These are phyloP conservation scores for Speoplatyrhinus poulsoni DNA, from an alignment of 2,113 vertebrate genomes.

Conservation along the genomic window DNA sequence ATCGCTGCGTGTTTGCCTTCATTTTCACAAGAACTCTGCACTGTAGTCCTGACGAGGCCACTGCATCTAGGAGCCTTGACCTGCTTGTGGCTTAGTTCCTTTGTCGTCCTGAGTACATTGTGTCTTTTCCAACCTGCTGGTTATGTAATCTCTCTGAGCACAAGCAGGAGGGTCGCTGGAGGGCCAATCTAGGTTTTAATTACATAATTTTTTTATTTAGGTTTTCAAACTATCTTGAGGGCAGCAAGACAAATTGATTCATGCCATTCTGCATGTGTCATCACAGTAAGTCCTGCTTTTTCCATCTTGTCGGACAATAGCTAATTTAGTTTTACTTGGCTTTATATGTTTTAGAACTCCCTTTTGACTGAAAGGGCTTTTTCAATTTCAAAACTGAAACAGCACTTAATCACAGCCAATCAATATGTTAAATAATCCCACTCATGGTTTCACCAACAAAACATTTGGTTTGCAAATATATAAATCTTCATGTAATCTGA, in stretches of 20 bases:
- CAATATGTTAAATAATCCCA: not conserved
- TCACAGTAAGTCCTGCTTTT: not conserved
- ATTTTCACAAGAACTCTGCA: not conserved
- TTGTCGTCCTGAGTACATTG: too few relatives aligned
- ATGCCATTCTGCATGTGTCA: not conserved
- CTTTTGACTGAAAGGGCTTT: not conserved
- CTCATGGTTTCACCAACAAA: not conserved
- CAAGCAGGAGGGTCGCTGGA: not conserved
- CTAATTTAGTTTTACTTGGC: not conserved
- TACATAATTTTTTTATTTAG: conserved; percentile 1
- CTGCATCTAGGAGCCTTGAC: too few relatives aligned
- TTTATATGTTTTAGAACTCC: conserved; percentile 3
- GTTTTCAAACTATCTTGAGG: conserved; percentile 13
- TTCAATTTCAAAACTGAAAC: not conserved
- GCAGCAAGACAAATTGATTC: conserved; percentile 10
- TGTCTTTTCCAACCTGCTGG: not conserved
- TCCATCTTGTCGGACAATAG: not conserved
- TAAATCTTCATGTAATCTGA: too few relatives aligned
- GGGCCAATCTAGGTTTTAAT: not conserved
- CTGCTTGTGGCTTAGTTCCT: too few relatives aligned
- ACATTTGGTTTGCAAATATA: not conserved
- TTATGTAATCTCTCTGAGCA: conserved; percentile 7
- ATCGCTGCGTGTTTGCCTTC: not conserved
- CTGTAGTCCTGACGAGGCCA: too few relatives aligned
- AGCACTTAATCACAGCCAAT: not conserved